Conservation (phyloP, 2,113 vertebrate genomes). For the Microcebus ravelobensis region DNA sequence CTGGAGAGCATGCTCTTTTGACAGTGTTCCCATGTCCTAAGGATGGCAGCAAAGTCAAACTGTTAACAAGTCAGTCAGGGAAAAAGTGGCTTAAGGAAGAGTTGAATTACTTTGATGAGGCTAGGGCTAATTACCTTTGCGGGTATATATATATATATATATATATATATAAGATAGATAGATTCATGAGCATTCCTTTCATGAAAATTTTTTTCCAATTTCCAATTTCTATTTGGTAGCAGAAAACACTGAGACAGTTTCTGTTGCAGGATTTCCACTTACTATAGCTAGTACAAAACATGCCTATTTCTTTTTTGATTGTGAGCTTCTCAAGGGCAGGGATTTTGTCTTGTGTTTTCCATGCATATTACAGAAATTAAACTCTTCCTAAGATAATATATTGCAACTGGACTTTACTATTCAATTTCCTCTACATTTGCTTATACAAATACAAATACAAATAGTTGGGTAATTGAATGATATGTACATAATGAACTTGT, state of each 20-base stretch:
- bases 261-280: not conserved
- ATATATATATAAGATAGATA: too few species aligned
- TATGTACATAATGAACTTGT: not conserved
- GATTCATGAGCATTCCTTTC: not conserved
- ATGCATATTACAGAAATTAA: not conserved
- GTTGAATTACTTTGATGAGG: not conserved
- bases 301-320: not conserved
- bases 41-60: not conserved
- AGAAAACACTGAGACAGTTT: not conserved
- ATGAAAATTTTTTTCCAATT: not conserved
- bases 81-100: not conserved
- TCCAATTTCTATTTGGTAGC: not conserved
- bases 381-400: not conserved
- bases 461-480: not conserved
- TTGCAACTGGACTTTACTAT: not conserved
- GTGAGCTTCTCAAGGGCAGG: not conserved
- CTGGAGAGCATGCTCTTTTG: not conserved
- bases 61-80: not conserved
- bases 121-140: not conserved
- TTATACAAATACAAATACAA: too few species aligned
- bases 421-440: not conserved
- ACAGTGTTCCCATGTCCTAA: not conserved
- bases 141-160: not conserved
- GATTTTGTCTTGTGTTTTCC: not conserved
- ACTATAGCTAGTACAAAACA: not conserved